A percentile compares a stretch with the other conserved stretches of the same genome.
These are phyloP conservation scores for Geotrypetes seraphini DNA, from an alignment of 2,797 vertebrate genomes.

Conservation along the genomic window DNA sequence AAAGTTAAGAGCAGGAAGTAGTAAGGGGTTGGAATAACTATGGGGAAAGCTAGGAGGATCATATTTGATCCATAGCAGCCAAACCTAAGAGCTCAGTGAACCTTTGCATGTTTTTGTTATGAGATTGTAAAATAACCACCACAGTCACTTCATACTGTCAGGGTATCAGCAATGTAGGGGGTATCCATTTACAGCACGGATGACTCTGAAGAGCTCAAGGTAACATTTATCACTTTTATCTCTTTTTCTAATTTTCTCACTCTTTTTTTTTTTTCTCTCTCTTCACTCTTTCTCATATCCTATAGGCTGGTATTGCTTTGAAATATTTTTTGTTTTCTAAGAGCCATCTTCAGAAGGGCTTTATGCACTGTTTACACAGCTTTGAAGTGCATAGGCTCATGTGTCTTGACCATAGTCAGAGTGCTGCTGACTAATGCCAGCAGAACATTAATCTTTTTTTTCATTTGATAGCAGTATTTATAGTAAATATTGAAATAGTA, in stretches of 20 bases:
- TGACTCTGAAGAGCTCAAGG: constrained; percentile 92
- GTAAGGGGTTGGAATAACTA: too few relatives aligned
- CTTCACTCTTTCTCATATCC: constrained; percentile 3
- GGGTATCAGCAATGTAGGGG: constrained; percentile 85
- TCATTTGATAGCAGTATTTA: too few relatives aligned
- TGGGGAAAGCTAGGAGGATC: too few relatives aligned
- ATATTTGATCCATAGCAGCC: constrained; percentile 32
- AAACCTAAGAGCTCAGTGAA: constrained; percentile 79
- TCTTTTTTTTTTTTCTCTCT: neutral
- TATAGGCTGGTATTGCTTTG: constrained; percentile 19
- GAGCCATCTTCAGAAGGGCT: too few relatives aligned
- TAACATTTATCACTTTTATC: constrained; percentile 67
- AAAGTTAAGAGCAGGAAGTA: too few relatives aligned
- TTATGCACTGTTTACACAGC: too few relatives aligned
- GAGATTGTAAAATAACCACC: constrained; percentile 82
- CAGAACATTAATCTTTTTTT: too few relatives aligned
- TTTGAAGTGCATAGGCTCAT: too few relatives aligned
- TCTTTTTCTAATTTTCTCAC: constrained; percentile 27
- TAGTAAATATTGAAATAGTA: too few relatives aligned
- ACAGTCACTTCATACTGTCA: constrained; percentile 71
- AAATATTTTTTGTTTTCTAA: too few relatives aligned
- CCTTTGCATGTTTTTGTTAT: constrained; percentile 93
- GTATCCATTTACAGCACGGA: constrained; percentile 97
- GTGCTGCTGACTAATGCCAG: too few relatives aligned
- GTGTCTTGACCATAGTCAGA: too few relatives aligned